These are phyloP conservation scores for Percina caprodes DNA, from an alignment of 2,113 vertebrate genomes.

Conservation along the genomic window DNA sequence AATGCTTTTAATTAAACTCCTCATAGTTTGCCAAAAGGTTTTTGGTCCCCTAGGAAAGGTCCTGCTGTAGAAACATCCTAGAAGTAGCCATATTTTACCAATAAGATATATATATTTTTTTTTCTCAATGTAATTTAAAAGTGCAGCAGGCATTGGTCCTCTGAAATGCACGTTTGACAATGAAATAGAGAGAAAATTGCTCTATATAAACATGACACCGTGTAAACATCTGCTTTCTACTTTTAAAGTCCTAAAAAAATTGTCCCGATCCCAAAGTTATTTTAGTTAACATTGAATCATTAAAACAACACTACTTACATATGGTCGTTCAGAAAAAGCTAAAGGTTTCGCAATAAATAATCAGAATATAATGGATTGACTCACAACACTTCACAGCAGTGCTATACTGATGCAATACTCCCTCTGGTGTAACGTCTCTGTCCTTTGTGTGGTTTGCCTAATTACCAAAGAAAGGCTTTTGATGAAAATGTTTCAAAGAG, in stretches of 20 bases:
- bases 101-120: background rate
- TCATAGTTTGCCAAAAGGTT: background rate
- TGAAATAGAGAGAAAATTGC: background rate
- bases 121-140: background rate
- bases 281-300: background rate
- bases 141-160: background rate
- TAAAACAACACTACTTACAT: constrained; percentile 3
- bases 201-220: background rate
- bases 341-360: background rate
- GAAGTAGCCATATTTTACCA: background rate
- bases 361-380: background rate
- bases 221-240: background rate
- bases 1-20: background rate
- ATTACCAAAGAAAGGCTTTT: constrained; percentile 47
- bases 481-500: constrained; percentile 33
- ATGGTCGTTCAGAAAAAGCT: background rate
- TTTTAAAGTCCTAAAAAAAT: background rate
- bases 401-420: constrained; percentile 2
- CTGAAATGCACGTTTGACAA: too few species aligned
- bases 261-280: background rate
- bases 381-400: constrained; percentile 10
- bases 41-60: background rate
- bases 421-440: constrained; percentile 11
- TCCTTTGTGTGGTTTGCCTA: constrained; percentile 30
- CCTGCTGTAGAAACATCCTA: background rate